phyloP scores from a whole-genome alignment of 2,113 vertebrate species.

The Anser brachyrhynchus region DNA sequence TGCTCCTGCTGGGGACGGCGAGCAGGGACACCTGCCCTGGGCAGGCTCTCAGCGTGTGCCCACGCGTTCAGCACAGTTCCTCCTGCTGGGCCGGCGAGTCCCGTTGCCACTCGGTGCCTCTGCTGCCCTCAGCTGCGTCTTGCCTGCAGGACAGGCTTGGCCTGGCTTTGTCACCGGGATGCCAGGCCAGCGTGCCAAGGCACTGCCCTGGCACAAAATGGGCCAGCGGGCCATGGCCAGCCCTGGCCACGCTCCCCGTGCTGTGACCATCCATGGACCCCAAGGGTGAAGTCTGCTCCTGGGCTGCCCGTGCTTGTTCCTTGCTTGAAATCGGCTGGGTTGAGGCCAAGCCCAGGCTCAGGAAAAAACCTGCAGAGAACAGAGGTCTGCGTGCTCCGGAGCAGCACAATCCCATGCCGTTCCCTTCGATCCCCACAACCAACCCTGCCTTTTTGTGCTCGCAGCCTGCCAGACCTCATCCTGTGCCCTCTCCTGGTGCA shows the following conservation, averaged over 20 bases:
- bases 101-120: background rate
- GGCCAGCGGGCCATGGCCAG: accelerated
- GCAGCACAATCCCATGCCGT: background rate
- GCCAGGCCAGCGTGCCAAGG: background rate
- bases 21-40: background rate
- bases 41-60: background rate
- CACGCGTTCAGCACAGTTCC: background rate
- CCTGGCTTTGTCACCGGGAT: background rate
- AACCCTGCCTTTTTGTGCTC: accelerated
- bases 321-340: accelerated
- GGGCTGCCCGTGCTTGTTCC: accelerated
- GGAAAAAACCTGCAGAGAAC: background rate
- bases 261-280: accelerated
- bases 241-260: accelerated
- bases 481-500: background rate
- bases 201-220: background rate
- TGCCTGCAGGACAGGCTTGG: slow-evolving; percentile 44
- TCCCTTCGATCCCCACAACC: too few relatives aligned
- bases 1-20: accelerated
- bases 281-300: background rate
- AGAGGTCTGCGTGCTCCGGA: background rate
- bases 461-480: background rate
- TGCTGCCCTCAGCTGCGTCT: background rate
- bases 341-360: background rate
- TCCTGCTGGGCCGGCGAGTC: slow-evolving; percentile 5